phyloP scores from a whole-genome alignment of 2,888 invertebrate genomes.

The Leucophenga maculata region DNA sequence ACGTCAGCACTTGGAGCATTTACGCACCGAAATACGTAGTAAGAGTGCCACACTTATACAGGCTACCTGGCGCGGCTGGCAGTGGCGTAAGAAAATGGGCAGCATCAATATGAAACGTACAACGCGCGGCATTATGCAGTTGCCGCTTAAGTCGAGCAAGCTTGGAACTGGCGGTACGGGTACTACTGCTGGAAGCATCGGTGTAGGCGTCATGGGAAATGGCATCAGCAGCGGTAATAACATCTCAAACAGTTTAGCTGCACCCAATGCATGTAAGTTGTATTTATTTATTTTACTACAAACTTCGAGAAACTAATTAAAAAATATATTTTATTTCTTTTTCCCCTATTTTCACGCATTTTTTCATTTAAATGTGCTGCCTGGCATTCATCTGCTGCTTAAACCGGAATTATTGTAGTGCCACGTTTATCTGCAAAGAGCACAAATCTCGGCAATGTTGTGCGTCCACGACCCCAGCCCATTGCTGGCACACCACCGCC shows the following conservation, averaged over 20 bases:
- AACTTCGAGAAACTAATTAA: background rate
- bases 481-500: slow-evolving; percentile 92
- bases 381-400: background rate
- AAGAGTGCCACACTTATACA: slow-evolving; percentile 89
- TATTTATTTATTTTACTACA: background rate
- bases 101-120: slow-evolving; percentile 53
- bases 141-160: slow-evolving; percentile 44
- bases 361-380: slow-evolving; percentile 13
- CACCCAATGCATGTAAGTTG: slow-evolving; percentile 64
- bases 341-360: slow-evolving; percentile 2
- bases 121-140: slow-evolving; percentile 24
- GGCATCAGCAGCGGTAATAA: background rate
- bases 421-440: slow-evolving; percentile 70
- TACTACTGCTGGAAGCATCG: slow-evolving; percentile 44
- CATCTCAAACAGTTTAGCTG: slow-evolving; percentile 48
- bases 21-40: slow-evolving; percentile 83
- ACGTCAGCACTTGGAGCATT: slow-evolving; percentile 88
- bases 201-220: background rate
- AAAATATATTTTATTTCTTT: background rate
- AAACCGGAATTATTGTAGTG: slow-evolving; percentile 45
- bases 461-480: slow-evolving; percentile 89
- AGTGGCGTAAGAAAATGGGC: slow-evolving; percentile 80
- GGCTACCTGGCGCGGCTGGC: slow-evolving; percentile 88
- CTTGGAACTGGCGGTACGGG: slow-evolving; percentile 44
- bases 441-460: slow-evolving; percentile 73